A percentile compares a stretch with the other conserved stretches of the same genome.
These are phyloP conservation scores for Octomys mimax DNA, from an alignment of 2,797 vertebrate species.

Conservation along the genomic window DNA sequence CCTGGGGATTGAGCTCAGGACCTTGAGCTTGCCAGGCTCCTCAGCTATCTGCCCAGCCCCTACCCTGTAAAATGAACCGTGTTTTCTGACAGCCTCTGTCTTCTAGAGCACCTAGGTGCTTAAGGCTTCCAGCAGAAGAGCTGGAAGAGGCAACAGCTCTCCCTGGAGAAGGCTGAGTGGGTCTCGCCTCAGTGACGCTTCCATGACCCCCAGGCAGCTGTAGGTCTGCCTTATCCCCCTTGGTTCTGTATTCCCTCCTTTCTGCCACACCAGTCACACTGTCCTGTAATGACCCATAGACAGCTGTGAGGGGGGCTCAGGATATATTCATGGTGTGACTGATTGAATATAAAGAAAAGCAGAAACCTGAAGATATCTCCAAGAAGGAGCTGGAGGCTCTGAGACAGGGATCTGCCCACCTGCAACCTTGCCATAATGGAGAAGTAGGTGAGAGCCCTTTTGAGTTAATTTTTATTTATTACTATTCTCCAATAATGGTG, in stretches of 20 bases:
- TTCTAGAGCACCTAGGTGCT: neutral
- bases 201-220: neutral
- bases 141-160: too few relatives aligned
- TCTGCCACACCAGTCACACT: neutral
- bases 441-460: neutral
- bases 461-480: neutral
- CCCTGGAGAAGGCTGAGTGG: neutral
- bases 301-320: neutral
- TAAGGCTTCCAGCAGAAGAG: neutral
- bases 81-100: neutral
- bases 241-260: neutral
- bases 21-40: too few relatives aligned
- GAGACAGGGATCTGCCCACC: neutral
- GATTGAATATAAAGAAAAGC: neutral
- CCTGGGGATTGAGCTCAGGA: too few relatives aligned
- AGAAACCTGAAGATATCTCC: neutral
- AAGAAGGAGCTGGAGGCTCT: neutral
- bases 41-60: too few relatives aligned
- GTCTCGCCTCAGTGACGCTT: neutral
- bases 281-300: fast-evolving
- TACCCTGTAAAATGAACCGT: fast-evolving
- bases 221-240: neutral
- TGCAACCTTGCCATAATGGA: neutral
- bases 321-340: fast-evolving
- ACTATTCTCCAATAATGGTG: neutral